Conservation (phyloP, 2,797 vertebrate species). For the Botia kubotai region DNA sequence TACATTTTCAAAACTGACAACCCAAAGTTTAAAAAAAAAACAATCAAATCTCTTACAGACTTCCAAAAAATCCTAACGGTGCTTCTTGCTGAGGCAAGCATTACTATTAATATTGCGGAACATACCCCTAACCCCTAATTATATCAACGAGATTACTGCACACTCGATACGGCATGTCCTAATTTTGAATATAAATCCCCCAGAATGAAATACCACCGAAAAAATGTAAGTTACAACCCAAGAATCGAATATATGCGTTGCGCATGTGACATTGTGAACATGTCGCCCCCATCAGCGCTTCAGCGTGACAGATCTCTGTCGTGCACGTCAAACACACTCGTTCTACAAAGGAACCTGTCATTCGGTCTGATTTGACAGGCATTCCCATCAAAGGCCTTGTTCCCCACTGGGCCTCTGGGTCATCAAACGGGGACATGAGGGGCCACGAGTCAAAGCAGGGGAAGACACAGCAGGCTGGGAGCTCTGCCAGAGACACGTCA, state of each 20-base stretch:
- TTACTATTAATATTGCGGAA: neutral
- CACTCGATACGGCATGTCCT: slow-evolving; percentile 1
- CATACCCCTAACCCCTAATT: neutral
- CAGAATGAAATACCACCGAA: neutral
- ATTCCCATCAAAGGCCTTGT: slow-evolving; percentile 47
- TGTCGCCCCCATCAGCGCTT: slow-evolving; percentile 1
- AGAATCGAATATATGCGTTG: slow-evolving; percentile 16
- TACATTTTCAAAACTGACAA: neutral
- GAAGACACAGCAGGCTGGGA: slow-evolving; percentile 49
- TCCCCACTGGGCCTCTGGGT: slow-evolving; percentile 68
- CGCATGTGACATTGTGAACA: slow-evolving; percentile 15
- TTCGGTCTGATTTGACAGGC: slow-evolving; percentile 15
- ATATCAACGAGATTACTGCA: neutral
- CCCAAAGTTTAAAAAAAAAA: neutral
- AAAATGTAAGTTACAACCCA: neutral
- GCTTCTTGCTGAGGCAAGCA: neutral
- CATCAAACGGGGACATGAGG: slow-evolving; percentile 68
- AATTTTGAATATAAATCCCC: neutral
- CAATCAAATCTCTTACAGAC: slow-evolving; percentile 13
- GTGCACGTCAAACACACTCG: slow-evolving; percentile 52
- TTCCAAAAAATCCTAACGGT: neutral
- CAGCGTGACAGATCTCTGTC: neutral
- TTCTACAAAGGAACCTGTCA: slow-evolving; percentile 75
- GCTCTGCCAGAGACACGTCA: slow-evolving; percentile 64
- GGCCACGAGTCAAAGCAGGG: slow-evolving; percentile 55